phyloP scores from a whole-genome alignment of 35 echinoderm and acorn worm species.

The Holothuria glaberrima region DNA sequence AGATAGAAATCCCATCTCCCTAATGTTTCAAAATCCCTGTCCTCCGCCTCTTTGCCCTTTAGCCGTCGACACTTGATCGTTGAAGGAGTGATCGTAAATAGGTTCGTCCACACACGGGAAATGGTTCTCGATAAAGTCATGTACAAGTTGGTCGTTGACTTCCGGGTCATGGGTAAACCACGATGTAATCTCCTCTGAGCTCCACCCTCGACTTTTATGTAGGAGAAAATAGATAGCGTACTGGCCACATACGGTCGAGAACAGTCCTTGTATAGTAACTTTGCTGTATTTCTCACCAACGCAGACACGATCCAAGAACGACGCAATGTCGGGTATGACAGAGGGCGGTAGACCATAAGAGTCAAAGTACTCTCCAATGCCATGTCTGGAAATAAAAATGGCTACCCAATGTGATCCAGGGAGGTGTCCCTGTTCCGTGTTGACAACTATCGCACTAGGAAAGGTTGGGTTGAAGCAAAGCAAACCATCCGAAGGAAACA shows the following conservation, averaged over 20 bases:
- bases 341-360: too few species aligned
- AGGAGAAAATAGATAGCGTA: too few species aligned
- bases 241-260: constrained; percentile 48
- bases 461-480: neutral
- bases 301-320: constrained; percentile 25
- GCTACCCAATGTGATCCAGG: too few species aligned
- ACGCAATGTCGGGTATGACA: neutral
- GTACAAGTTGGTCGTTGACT: neutral
- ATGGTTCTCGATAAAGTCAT: neutral
- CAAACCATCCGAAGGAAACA: constrained; percentile 62
- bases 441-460: too few species aligned
- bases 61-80: neutral
- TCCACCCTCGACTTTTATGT: too few species aligned
- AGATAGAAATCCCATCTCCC: too few species aligned
- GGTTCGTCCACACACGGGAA: constrained; percentile 9
- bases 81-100: neutral
- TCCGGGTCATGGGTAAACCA: neutral
- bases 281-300: neutral
- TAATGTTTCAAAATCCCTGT: too few species aligned
- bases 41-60: neutral
- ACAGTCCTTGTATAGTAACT: too few species aligned
- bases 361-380: constrained; percentile 49
- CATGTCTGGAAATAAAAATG: constrained; percentile 4
- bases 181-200: neutral
- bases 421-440: too few species aligned